phyloP scores from a whole-genome alignment of 1,140 invertebrate genomes.

The Colletes gigas region DNA sequence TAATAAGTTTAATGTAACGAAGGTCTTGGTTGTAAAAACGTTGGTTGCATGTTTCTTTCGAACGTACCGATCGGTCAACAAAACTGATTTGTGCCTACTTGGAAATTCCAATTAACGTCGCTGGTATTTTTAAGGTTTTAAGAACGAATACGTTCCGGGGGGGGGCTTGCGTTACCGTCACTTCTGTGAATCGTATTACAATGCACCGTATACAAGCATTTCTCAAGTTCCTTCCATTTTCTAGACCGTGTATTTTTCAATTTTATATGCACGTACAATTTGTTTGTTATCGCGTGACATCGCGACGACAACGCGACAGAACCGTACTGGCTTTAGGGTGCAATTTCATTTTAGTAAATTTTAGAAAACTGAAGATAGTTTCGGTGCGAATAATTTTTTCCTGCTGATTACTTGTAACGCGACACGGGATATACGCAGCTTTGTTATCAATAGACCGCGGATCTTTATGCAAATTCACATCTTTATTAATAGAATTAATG shows the following conservation, averaged over 20 bases:
- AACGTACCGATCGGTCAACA: not conserved
- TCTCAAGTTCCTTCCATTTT: constrained; percentile 39
- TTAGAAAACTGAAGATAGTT: not conserved
- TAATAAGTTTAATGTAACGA: constrained; percentile 1
- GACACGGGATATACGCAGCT: constrained; percentile 7
- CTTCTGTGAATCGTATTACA: not conserved
- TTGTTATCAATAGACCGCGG: too few relatives aligned
- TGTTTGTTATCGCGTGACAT: not conserved
- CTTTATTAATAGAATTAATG: too few relatives aligned
- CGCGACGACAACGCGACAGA: not conserved
- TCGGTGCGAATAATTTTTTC: constrained; percentile 17
- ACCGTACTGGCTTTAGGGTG: constrained; percentile 13
- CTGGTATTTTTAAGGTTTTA: not conserved
- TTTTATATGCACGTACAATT: constrained; percentile 21
- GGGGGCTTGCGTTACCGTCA: not conserved
- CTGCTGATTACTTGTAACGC: not conserved
- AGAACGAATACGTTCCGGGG: not conserved
- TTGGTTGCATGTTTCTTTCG: not conserved
- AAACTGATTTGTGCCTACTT: not conserved
- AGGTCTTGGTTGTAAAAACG: not conserved
- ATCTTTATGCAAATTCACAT: too few relatives aligned
- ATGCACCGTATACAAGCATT: not conserved
- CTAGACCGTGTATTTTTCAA: constrained; percentile 22
- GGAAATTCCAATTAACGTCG: not conserved
- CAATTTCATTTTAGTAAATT: constrained; percentile 26